Percentiles rank a stretch among this genome's conserved stretches.
Evolutionary conservation across 2,797 vertebrate species (phyloP).

Genomic region (Ispidina lecontei): DNA sequence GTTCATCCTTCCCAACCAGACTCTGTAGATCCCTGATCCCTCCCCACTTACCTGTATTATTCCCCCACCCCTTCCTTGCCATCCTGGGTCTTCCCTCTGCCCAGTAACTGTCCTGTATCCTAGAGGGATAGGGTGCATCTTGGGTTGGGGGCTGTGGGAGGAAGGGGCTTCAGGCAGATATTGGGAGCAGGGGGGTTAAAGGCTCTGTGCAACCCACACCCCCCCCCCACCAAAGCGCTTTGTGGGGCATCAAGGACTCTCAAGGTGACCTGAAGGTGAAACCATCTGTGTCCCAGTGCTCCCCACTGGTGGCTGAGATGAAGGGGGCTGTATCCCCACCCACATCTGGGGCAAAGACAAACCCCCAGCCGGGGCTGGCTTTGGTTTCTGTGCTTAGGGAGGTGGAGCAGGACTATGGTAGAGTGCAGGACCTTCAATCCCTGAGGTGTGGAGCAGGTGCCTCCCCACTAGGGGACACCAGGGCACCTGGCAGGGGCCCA

Average conservation of each 20-base stretch:
- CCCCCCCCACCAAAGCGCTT: not conserved
- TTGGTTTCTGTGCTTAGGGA: not conserved
- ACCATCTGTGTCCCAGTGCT: not conserved
- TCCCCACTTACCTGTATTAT: not conserved
- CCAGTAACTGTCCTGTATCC: not conserved
- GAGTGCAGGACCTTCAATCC: not conserved
- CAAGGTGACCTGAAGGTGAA: slow-evolving; percentile 66
- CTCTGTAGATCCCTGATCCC: not conserved
- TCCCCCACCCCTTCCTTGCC: too few relatives aligned
- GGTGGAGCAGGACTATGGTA: not conserved
- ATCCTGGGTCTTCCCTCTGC: not conserved
- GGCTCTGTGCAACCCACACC: not conserved
- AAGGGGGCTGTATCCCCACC: not conserved
- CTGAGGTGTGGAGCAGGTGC: rapidly evolving
- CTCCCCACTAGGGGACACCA: rapidly evolving
- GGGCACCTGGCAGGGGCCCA: not conserved
- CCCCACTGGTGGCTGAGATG: rapidly evolving
- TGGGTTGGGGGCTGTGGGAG: not conserved
- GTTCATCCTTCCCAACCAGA: not conserved
- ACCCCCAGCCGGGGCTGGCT: not conserved
- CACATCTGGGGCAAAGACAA: not conserved
- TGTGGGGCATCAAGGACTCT: not conserved
- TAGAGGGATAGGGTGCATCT: not conserved
- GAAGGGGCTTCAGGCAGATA: not conserved
- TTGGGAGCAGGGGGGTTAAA: not conserved